Base-by-base conservation (phyloP, 2,888 invertebrate species). In the Sphaerophoria rueppellii region DNA sequence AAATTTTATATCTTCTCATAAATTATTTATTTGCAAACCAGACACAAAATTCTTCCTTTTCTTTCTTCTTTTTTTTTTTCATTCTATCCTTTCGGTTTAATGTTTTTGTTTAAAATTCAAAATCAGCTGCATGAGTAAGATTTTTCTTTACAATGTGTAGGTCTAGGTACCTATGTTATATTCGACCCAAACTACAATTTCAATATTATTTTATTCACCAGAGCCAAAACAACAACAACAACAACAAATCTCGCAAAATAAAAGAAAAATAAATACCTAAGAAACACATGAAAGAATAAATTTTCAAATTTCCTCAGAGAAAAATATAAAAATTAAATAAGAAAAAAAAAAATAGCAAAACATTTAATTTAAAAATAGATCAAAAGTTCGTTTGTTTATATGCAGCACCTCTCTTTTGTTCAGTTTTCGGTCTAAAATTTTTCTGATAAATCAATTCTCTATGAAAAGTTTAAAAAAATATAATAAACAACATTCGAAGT, bases 331-430 rank as follows among this genome's bases (percentile, higher is more conserved):
- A 57, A 35, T 40, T 40, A 50, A 34, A 63, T 32, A 46, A 9
- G 54, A 55, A 48, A 57, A 58, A 79, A 69, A 55, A 55, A 71
- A 14, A 32, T 32, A 32, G 24, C 24, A 24, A 24, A 50, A 76
- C 9, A 71, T 69, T 24, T 67, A 69, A 43, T 43, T 74, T 70
- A 72, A 79, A 83, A 83, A 83, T 83, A 83, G 75, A 79, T 83
- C 65, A 79, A 82, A 83, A 79, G 75, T 76, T 83, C 76, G 79
- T 79, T 83, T 83, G 61, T 76, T 71, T 76, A 55, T 74, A 57
- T 75, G 61, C 61, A 40, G 61, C 61, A 40, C 24, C 11, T 9
- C 43, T 43, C 43, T 43, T 48, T 46, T 14, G 11, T 9, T 70
- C 70, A 60, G 65, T 43, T 58, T 67, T 57, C 54, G 43, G 73